phyloP scores from a whole-genome alignment of 92 coral and sea anemone species.

The Epizoanthus illoricatus region DNA sequence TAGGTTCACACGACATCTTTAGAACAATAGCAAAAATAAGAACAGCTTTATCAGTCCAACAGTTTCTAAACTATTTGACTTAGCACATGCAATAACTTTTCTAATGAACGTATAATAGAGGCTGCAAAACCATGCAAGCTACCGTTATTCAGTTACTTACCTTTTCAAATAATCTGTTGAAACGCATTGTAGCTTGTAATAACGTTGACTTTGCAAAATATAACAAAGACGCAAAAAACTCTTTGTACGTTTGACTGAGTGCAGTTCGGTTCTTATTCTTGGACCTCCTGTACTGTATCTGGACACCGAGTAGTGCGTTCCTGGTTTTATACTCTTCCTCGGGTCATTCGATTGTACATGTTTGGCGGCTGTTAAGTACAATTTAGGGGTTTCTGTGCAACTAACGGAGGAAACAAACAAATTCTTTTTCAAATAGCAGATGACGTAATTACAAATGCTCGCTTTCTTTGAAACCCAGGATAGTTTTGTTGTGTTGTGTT shows the following conservation, averaged over 20 bases:
- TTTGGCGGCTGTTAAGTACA: no score
- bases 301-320: neutral
- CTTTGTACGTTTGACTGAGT: neutral
- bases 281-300: neutral
- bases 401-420: neutral
- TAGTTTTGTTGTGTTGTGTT: no score
- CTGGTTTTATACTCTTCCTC: conserved; percentile 18
- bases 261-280: neutral
- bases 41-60: no score
- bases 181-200: neutral
- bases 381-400: conserved; percentile 3
- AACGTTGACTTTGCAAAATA: conserved; percentile 1
- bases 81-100: neutral
- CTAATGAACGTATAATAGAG: neutral
- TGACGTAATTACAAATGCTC: conserved; percentile 6
- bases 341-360: neutral
- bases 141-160: neutral
- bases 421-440: neutral
- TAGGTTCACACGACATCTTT: no score
- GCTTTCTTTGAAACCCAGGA: neutral
- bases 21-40: no score
- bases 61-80: neutral
- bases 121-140: neutral
- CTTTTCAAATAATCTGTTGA: neutral
- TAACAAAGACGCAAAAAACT: neutral